Conservation (phyloP, 1,140 invertebrate species). For the Bombus terrestris region DNA sequence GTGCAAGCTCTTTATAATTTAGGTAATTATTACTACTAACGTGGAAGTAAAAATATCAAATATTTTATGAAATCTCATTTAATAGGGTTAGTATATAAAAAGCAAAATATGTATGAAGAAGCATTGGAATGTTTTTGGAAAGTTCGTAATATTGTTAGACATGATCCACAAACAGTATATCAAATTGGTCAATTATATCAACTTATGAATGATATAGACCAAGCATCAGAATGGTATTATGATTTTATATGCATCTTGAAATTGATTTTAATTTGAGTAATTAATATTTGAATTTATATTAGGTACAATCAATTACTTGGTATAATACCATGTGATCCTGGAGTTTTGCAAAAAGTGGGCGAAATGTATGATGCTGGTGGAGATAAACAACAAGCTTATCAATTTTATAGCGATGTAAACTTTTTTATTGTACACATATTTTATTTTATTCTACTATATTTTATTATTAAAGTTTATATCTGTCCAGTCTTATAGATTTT, state of each 20-base stretch:
- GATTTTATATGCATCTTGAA: neutral
- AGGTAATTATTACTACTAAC: slow-evolving; percentile 80
- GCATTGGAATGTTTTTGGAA: slow-evolving; percentile 92
- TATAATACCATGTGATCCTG: slow-evolving; percentile 92
- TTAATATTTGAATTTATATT: slow-evolving; percentile 7
- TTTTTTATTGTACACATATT: neutral
- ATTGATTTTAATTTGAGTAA: slow-evolving; percentile 29
- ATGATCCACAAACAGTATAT: slow-evolving; percentile 93
- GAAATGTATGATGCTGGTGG: slow-evolving; percentile 92
- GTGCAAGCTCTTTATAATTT: slow-evolving; percentile 97
- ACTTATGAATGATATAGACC: slow-evolving; percentile 88
- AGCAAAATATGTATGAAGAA: slow-evolving; percentile 88
- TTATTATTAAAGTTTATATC: slow-evolving; percentile 21
- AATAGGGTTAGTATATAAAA: slow-evolving; percentile 89
- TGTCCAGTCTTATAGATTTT: slow-evolving; percentile 91
- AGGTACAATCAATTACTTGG: slow-evolving; percentile 94
- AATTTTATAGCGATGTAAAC: slow-evolving; percentile 94
- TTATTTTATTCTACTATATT: neutral
- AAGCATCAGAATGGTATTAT: slow-evolving; percentile 88
- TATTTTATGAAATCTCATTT: slow-evolving; percentile 8
- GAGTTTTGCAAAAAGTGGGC: slow-evolving; percentile 91
- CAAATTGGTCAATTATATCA: slow-evolving; percentile 94
- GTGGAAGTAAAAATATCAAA: neutral
- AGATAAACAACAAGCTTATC: slow-evolving; percentile 96
- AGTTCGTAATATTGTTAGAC: slow-evolving; percentile 89